Evolutionary conservation across 1,140 invertebrate genomes (phyloP).

Genomic region (Steinernema khuongi): DNA sequence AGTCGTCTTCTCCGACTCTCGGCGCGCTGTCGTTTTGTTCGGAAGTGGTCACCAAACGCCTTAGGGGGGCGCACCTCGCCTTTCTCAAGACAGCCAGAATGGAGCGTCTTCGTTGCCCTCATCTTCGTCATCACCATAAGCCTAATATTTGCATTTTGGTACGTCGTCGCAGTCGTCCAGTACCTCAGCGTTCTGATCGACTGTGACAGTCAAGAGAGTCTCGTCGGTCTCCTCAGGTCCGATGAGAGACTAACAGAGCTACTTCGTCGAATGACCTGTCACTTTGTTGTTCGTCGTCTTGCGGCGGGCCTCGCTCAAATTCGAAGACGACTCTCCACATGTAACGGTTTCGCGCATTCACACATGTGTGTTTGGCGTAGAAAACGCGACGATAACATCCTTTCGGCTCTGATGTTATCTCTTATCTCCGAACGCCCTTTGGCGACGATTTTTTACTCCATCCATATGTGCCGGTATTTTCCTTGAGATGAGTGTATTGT

Average conservation of each 20-base stretch:
- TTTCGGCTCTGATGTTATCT: not conserved
- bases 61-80: not conserved
- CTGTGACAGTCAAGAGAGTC: too few species aligned
- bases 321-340: not conserved
- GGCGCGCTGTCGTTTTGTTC: not conserved
- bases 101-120: not conserved
- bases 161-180: not conserved
- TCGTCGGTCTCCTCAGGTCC: too few species aligned
- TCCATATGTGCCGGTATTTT: too few species aligned
- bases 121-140: not conserved
- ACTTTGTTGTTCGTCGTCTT: not conserved
- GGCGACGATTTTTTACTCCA: not conserved
- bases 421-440: not conserved
- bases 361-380: not conserved
- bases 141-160: not conserved
- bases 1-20: not conserved
- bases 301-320: not conserved
- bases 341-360: not conserved
- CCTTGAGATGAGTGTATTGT: too few species aligned
- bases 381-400: not conserved
- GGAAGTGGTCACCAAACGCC: not conserved
- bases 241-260: too few species aligned
- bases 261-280: not conserved
- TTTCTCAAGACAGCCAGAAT: not conserved
- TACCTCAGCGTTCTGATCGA: too few species aligned